These are phyloP conservation scores for Brotogeris chrysoptera DNA, from an alignment of 2,797 vertebrate species.

Conservation along the genomic window DNA sequence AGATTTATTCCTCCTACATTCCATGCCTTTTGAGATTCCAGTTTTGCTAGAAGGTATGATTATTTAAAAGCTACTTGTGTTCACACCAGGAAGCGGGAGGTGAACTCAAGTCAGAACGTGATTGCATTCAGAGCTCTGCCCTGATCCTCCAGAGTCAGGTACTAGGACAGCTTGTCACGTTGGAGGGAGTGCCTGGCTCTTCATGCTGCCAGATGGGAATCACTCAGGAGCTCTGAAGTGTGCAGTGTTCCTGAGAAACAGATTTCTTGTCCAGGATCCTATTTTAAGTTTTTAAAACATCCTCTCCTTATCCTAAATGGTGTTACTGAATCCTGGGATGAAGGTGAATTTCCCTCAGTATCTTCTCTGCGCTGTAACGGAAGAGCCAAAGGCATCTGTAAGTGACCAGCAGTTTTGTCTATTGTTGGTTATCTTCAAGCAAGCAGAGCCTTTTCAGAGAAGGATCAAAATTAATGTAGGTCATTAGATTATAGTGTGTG, in stretches of 20 bases:
- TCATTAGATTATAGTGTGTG: not conserved
- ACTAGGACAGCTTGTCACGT: accelerated
- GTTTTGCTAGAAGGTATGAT: not conserved
- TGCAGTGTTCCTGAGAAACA: not conserved
- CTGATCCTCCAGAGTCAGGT: not conserved
- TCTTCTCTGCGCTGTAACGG: not conserved
- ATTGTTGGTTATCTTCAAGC: not conserved
- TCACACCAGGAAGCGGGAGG: not conserved
- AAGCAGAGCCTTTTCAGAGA: not conserved
- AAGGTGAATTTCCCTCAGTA: not conserved
- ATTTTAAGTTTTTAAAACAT: not conserved
- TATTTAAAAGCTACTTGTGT: not conserved
- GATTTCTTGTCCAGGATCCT: not conserved
- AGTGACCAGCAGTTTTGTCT: accelerated
- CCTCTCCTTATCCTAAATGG: not conserved
- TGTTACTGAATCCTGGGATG: not conserved
- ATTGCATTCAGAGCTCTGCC: not conserved
- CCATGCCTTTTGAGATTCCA: not conserved
- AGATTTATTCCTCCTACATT: not conserved
- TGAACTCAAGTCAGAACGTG: not conserved
- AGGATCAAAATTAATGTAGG: not conserved
- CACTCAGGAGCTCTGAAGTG: not conserved
- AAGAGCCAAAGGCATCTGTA: not conserved
- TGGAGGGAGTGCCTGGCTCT: not conserved
- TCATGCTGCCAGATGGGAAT: not conserved